phyloP scores from a whole-genome alignment of 2,797 vertebrate species.

The Notolabrus celidotus region DNA sequence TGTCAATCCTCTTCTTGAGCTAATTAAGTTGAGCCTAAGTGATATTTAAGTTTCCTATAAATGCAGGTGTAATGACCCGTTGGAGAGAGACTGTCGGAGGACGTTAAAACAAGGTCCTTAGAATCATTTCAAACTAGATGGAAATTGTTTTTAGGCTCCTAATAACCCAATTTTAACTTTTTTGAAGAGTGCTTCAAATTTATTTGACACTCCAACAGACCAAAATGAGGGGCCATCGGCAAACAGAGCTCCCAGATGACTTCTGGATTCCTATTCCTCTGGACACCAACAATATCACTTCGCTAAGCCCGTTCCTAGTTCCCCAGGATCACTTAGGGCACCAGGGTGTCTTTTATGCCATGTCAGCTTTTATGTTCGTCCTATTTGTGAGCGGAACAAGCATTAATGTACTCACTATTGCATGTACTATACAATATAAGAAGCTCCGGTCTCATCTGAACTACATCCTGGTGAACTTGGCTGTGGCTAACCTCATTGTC shows the following conservation, averaged over 20 bases:
- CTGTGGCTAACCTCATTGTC: conserved; percentile 83
- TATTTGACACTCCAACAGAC: conserved; percentile 9
- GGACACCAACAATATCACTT: conserved; percentile 82
- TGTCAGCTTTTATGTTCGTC: conserved; percentile 84
- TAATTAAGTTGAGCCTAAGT: conserved; percentile 62
- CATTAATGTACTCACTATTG: conserved; percentile 84
- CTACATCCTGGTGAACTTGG: conserved; percentile 89
- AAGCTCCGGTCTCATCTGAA: conserved; percentile 88
- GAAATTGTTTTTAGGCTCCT: not conserved
- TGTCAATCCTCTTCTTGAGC: conserved; percentile 66
- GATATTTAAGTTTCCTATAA: conserved; percentile 72
- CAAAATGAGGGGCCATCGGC: conserved; percentile 66
- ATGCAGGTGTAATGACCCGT: conserved; percentile 38
- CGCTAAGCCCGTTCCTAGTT: conserved; percentile 85
- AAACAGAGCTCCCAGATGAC: conserved; percentile 77
- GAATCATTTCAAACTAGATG: not conserved
- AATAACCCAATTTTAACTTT: not conserved
- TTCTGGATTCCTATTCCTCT: conserved; percentile 85
- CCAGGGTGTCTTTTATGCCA: conserved; percentile 68
- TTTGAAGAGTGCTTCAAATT: conserved; percentile 9
- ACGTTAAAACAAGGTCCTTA: conserved; percentile 2
- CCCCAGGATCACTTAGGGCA: conserved; percentile 86
- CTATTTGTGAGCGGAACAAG: conserved; percentile 72
- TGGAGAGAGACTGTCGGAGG: conserved; percentile 4
- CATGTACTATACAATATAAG: conserved; percentile 84